Evolutionary conservation across 2,797 vertebrate genomes (phyloP).

Genomic region (Manis pentadactyla): DNA sequence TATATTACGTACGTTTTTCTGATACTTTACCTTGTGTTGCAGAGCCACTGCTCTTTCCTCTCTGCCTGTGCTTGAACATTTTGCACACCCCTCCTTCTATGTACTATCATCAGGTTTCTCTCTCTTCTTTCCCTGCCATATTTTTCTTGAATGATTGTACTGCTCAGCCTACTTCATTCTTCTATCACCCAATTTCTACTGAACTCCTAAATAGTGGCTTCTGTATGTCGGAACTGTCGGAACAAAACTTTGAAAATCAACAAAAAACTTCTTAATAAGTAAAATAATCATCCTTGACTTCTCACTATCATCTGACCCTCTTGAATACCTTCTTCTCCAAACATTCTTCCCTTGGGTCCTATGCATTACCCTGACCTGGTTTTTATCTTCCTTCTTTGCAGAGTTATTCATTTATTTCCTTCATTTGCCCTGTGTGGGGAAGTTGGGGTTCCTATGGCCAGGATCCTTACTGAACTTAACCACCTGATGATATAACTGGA

Average conservation of each 20-base stretch:
- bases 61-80: not conserved
- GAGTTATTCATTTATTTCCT: not conserved
- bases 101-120: not conserved
- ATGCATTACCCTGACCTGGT: not conserved
- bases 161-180: not conserved
- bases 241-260: not conserved
- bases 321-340: not conserved
- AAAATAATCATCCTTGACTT: not conserved
- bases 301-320: not conserved
- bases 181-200: not conserved
- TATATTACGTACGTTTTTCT: not conserved
- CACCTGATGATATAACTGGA: no score
- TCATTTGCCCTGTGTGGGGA: not conserved
- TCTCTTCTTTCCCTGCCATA: not conserved
- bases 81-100: not conserved
- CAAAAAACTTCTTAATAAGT: not conserved
- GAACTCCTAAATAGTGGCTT: not conserved
- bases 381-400: not conserved
- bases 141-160: not conserved
- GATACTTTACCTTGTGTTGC: not conserved
- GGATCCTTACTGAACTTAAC: no score
- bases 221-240: not conserved
- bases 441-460: no score
- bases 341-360: no score
- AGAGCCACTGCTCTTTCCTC: not conserved